Conservation (phyloP, 2,797 vertebrate species). For the Anas capensis region DNA sequence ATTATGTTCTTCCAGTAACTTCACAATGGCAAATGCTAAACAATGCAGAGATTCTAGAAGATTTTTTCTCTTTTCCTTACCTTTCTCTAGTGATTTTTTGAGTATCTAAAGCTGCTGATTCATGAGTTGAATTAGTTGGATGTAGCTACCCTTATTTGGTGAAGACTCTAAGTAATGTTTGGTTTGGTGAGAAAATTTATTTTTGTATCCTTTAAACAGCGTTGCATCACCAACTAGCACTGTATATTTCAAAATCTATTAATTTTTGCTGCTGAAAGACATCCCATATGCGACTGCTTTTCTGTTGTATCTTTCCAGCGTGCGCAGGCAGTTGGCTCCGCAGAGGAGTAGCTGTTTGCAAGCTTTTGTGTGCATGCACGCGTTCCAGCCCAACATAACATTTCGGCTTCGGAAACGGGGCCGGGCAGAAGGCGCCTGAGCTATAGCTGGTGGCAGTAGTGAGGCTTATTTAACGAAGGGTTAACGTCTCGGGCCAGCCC, state of each 20-base stretch:
- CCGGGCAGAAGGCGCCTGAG: neutral
- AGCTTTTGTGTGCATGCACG: rapidly evolving
- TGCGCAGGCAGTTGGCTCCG: rapidly evolving
- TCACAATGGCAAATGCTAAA: neutral
- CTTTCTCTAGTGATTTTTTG: neutral
- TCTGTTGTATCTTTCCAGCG: neutral
- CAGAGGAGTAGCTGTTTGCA: neutral
- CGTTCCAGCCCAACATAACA: neutral
- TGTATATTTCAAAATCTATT: neutral
- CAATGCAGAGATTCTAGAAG: neutral
- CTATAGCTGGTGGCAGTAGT: rapidly evolving
- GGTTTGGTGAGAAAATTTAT: slow-evolving; percentile 19
- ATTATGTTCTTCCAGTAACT: neutral
- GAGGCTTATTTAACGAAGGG: neutral
- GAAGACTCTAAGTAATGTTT: neutral
- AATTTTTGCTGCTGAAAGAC: slow-evolving; percentile 13
- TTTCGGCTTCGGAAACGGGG: rapidly evolving
- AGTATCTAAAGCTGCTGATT: neutral
- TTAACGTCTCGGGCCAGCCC: slow-evolving; percentile 13
- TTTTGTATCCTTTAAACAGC: neutral
- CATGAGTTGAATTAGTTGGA: neutral
- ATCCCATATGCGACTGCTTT: neutral
- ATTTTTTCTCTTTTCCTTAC: neutral
- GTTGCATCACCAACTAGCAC: neutral
- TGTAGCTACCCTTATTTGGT: neutral